Evolutionary conservation across 2,888 invertebrate genomes (phyloP), one percentile per base, ranked within the genome.

Genomic region (Acanthosepion pharaonis): DNA sequence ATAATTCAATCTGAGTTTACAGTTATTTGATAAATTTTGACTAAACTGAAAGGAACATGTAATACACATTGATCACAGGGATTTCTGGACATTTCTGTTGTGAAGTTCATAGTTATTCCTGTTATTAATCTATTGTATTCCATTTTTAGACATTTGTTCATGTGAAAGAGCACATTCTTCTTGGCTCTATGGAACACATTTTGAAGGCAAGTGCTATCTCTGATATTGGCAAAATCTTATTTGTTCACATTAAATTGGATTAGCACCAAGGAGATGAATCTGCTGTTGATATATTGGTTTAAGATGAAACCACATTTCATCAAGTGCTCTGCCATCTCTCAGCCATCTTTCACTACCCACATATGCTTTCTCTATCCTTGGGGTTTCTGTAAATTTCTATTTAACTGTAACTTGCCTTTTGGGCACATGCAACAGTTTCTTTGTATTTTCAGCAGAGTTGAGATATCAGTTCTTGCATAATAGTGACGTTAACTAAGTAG

Each of bases 171-270:
- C 15, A 11, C 51, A 51, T 59, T 59, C 5, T 28, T 64, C 28
- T 25, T 64, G 25, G 6, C 64, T 78, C 25, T 28, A 9, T 78
- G 8, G 28, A n/a, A 8, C 78, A 78, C 64, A 64, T 64, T 64
- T 64, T 64, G 25, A 78, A n/a, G 28, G n/a, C n/a, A 78, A 78
- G n/a, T 78, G 78, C 78, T 78, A 28, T 28, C 78, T 78, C n/a
- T 78, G n/a, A 78, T 78, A n/a, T 78, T 78, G 78, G 78, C n/a
- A 78, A 78, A 78, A 8, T 78, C n/a, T 78, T 78, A 78, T 78
- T 78, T 28, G 78, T 78, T 78, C n/a, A 28, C 9, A 78, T 78
- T 78, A 78, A 78, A 78, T 78, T 78, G 18, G 78, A 78, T 78
- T 78, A 78, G 78, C n/a, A 78, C 11, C 78, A n/a, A 78, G 78